Evolutionary conservation across 2,888 invertebrate genomes (phyloP), one percentile per base, ranked within the genome.

Genomic region (Ernsta delagoae): DNA sequence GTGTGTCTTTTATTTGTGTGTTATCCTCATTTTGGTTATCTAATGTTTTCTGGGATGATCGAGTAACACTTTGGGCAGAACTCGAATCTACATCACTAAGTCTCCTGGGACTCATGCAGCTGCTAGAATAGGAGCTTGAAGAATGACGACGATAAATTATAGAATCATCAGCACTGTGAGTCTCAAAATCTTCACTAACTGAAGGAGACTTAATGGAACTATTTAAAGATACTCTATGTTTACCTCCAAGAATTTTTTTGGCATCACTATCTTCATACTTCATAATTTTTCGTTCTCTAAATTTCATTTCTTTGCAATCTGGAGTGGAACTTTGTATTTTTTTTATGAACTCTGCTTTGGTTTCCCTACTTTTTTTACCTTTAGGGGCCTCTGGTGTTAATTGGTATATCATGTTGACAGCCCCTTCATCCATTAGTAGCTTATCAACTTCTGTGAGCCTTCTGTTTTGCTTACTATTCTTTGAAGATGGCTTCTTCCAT

Each of bases 351-450:
- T 95, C 95, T 31, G 95, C 94, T 86, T 94, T 94, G 39, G 94
- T 90, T 75, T 87, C 88, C 78, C 94, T 88, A 75, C 93, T 94
- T 77, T 90, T 92, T 75, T 86, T 92, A 8, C 93, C 93, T 74
- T 92, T 92, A 16, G 88, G 86, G 53, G 92, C 92, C 78, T 93
- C 93, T 56, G 92, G 90, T 77, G 97, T 97, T 0, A 97, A 94
- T 31, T 97, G 96, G 79, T 97, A 97, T 54, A 98, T 92, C 95
- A 98, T 96, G 85, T 97, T 97, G 1, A 97, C 96, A 3, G 97
- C 97, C 0, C 98, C 97, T 82, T 98, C 98, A 83, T 98, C 98
- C 89, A 96, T 96, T 71, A 98, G 88, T 63, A 98, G 85, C 71
- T 94, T 95, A 78, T 97, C 97, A 65, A 98, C 94, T 89, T 98